phyloP scores from a whole-genome alignment of 2,888 invertebrate species.

The Prosapia bicincta region DNA sequence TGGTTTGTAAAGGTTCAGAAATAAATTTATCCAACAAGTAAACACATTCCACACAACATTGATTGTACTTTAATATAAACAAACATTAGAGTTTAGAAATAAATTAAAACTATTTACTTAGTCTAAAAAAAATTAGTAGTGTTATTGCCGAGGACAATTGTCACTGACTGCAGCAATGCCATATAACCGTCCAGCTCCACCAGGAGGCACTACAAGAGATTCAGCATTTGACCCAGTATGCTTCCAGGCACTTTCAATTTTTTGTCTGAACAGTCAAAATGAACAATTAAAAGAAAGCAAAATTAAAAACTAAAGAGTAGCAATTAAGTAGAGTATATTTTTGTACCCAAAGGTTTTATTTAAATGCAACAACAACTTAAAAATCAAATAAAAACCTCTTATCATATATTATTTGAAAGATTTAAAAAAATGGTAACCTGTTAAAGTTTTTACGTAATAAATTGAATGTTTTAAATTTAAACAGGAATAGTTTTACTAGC shows the following conservation, averaged over 20 bases:
- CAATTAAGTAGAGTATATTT: no score
- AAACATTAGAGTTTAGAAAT: neutral
- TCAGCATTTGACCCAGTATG: constrained; percentile 53
- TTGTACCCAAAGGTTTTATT: no score
- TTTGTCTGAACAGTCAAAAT: constrained; percentile 61
- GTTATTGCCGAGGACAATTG: constrained; percentile 52
- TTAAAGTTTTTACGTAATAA: neutral
- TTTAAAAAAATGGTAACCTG: no score
- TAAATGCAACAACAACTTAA: no score
- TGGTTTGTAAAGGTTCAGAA: no score
- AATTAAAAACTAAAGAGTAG: no score
- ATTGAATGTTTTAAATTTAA: neutral
- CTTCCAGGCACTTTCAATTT: constrained; percentile 70
- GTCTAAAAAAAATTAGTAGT: neutral
- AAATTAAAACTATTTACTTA: neutral
- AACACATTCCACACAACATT: neutral
- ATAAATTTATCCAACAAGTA: neutral
- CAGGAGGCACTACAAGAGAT: constrained; percentile 68
- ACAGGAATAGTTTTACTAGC: no score
- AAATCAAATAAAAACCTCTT: no score
- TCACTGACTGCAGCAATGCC: constrained; percentile 83
- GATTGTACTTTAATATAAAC: neutral
- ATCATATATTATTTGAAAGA: no score
- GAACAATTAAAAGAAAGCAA: no score
- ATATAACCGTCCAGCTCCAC: constrained; percentile 85